Percentiles rank a stretch among this genome's conserved stretches.
Conservation (phyloP, 2,888 invertebrate genomes). For the Cantharis rufa region DNA sequence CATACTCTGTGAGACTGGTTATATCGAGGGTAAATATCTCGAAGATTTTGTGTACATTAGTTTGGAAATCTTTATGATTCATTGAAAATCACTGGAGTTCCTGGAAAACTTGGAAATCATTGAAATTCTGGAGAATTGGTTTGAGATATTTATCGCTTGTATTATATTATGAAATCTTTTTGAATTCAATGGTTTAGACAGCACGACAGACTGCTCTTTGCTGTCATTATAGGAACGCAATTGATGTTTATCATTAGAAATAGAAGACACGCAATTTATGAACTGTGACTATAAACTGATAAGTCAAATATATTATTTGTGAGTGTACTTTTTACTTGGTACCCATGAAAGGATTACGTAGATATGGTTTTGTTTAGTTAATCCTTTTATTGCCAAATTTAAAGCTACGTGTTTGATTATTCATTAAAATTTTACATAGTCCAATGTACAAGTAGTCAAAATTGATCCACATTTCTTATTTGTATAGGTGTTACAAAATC, state of each 20-base stretch:
- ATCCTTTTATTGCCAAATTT: not conserved
- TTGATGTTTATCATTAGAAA: not conserved
- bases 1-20: too few species aligned
- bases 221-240: not conserved
- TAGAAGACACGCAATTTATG: not conserved
- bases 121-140: too few species aligned
- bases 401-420: not conserved
- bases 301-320: not conserved
- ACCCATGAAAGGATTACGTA: not conserved
- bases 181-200: too few species aligned
- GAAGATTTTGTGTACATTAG: too few species aligned
- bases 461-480: too few species aligned
- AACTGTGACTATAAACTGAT: not conserved
- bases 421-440: not conserved
- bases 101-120: too few species aligned
- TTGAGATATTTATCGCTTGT: too few species aligned
- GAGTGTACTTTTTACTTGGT: not conserved
- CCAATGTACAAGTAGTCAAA: too few species aligned
- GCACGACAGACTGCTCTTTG: not conserved
- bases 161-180: not conserved
- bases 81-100: too few species aligned
- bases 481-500: too few species aligned
- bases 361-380: not conserved
- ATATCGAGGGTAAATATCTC: too few species aligned
- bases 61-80: too few species aligned